These are phyloP conservation scores for Paguma larvata DNA, from an alignment of 2,797 vertebrate genomes.

Conservation along the genomic window DNA sequence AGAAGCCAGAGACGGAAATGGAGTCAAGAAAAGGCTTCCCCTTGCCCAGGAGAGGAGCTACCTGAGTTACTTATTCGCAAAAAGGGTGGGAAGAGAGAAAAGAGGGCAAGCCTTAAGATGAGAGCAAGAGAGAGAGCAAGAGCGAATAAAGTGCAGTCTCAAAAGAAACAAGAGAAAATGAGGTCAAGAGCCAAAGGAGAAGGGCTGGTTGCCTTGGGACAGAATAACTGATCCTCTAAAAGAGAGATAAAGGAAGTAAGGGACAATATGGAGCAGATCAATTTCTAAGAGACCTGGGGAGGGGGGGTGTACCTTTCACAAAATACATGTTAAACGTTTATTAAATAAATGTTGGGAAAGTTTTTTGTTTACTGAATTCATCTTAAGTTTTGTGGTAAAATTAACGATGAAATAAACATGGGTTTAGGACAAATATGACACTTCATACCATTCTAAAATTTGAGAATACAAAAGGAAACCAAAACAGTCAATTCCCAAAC, in stretches of 20 bases:
- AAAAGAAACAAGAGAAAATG: constrained; percentile 28
- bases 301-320: background rate
- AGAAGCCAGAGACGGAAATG: background rate
- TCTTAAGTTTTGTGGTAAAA: constrained; percentile 46
- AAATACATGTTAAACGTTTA: constrained; percentile 7
- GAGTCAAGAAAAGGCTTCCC: constrained; percentile 15
- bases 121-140: background rate
- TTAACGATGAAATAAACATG: constrained; percentile 50
- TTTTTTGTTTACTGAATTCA: constrained; percentile 24
- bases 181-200: background rate
- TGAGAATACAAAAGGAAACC: background rate
- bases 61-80: background rate
- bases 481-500: constrained; percentile 24
- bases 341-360: constrained; percentile 23
- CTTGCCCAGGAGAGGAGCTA: background rate
- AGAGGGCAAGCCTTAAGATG: background rate
- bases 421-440: constrained; percentile 40
- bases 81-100: background rate
- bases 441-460: constrained; percentile 18
- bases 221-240: background rate
- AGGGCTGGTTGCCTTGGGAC: background rate
- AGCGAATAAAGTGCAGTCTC: background rate
- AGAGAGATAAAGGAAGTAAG: background rate
- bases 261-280: background rate
- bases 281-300: background rate